Conservation (phyloP, 2,888 invertebrate genomes). For the Caenorhabditis doughertyi region DNA sequence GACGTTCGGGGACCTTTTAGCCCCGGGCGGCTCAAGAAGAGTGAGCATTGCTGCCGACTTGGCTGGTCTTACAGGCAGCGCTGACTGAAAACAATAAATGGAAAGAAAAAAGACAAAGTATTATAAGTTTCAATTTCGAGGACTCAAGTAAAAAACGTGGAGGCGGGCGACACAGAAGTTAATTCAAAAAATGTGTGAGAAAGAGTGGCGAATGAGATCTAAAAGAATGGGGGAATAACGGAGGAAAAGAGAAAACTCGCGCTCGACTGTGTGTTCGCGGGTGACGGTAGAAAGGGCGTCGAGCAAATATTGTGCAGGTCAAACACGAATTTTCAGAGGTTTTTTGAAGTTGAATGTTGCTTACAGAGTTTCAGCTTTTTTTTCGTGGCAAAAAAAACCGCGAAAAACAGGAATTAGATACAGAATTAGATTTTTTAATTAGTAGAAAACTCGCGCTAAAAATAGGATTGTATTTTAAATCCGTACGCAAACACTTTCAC, state of each 20-base stretch:
- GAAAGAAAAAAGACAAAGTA: not conserved
- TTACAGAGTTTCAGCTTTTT: constrained; percentile 15
- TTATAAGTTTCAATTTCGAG: not conserved
- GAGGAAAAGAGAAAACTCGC: constrained; percentile 32
- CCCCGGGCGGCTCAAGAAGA: constrained; percentile 76
- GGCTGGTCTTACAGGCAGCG: constrained; percentile 67
- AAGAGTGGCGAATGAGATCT: constrained; percentile 35
- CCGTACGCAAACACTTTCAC: constrained; percentile 31
- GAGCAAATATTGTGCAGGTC: constrained; percentile 61
- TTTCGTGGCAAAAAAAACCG: constrained; percentile 1
- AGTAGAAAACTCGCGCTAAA: not conserved
- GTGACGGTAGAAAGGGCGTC: constrained; percentile 27
- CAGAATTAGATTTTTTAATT: not conserved
- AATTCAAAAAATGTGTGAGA: constrained; percentile 63
- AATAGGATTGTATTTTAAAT: not conserved
- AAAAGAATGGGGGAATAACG: constrained; percentile 10
- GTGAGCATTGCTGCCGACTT: constrained; percentile 74
- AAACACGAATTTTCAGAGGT: constrained; percentile 47
- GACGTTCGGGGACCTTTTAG: constrained; percentile 69
- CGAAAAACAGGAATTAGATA: not conserved
- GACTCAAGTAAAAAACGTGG: constrained; percentile 28
- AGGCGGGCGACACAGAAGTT: constrained; percentile 26
- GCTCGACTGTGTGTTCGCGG: constrained; percentile 57
- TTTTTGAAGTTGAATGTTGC: constrained; percentile 49
- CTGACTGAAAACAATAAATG: constrained; percentile 47